phyloP scores from a whole-genome alignment of 2,888 invertebrate species.

The Apoderus coryli region DNA sequence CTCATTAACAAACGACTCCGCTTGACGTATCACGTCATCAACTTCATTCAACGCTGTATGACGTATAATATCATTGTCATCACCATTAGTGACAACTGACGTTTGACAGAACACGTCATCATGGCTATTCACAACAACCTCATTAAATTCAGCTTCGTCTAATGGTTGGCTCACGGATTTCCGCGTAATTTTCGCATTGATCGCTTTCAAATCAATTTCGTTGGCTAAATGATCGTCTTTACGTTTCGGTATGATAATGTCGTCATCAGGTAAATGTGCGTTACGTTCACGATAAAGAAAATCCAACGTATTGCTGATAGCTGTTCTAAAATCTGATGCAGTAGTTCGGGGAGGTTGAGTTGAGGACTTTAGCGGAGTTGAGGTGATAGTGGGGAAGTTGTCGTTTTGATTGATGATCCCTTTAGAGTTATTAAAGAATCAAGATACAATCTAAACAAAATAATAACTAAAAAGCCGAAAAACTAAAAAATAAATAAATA shows the following conservation, averaged over 20 bases:
- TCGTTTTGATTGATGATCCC: no score
- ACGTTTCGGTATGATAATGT: slow-evolving; percentile 30
- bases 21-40: slow-evolving; percentile 26
- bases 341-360: no score
- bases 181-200: slow-evolving; percentile 21
- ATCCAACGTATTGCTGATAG: slow-evolving; percentile 29
- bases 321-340: no score
- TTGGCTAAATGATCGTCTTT: slow-evolving; percentile 31
- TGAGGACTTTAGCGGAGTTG: slow-evolving; percentile 23
- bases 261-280: slow-evolving; percentile 31
- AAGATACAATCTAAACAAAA: no score
- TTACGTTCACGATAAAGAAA: slow-evolving; percentile 33
- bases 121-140: no score
- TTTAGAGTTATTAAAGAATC: no score
- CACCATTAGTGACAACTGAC: not conserved
- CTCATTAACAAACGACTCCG: slow-evolving; percentile 29
- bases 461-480: no score
- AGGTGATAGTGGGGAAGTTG: no score
- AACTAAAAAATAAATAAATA: slow-evolving; percentile 1
- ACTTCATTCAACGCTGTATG: slow-evolving; percentile 24
- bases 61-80: slow-evolving; percentile 11
- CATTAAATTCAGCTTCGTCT: no score
- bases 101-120: not conserved
- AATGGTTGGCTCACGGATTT: not conserved
- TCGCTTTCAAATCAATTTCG: slow-evolving; percentile 26